phyloP scores from a whole-genome alignment of 1,140 invertebrate genomes.

The Portunus trituberculatus region DNA sequence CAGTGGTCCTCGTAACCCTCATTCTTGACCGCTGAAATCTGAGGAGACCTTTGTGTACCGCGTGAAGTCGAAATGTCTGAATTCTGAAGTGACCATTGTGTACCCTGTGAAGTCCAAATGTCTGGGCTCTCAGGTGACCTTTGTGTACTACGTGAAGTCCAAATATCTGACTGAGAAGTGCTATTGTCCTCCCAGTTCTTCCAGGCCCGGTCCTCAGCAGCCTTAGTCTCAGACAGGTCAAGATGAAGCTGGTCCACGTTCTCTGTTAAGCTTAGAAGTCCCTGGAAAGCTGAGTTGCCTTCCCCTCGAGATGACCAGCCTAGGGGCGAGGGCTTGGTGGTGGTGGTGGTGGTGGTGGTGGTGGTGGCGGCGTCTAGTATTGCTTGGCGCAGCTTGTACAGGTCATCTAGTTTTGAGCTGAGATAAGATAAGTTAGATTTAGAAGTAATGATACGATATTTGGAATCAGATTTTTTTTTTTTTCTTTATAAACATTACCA shows the following conservation, averaged over 20 bases:
- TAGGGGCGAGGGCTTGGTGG: not conserved
- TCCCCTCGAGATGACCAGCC: not conserved
- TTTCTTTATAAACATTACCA: too few species aligned
- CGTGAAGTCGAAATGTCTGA: not conserved
- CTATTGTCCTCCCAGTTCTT: not conserved
- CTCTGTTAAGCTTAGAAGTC: not conserved
- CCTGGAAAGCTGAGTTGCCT: not conserved
- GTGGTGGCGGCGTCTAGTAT: not conserved
- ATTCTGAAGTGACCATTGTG: not conserved
- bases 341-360: not conserved
- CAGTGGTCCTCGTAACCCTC: conserved; percentile 46
- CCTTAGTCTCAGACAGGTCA: not conserved
- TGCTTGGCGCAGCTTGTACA: conserved; percentile 46
- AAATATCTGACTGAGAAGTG: not conserved
- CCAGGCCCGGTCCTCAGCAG: not conserved
- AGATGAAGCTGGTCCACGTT: not conserved
- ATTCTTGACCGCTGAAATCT: not conserved
- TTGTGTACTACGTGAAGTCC: not conserved
- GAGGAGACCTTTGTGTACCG: not conserved
- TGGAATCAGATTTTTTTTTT: not conserved
- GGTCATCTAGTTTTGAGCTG: conserved; percentile 47
- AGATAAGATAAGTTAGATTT: not conserved
- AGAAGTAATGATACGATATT: too few species aligned
- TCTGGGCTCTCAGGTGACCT: not conserved
- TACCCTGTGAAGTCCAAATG: not conserved